Conservation (phyloP, 2,888 invertebrate genomes). For the Hartigia nigra region DNA sequence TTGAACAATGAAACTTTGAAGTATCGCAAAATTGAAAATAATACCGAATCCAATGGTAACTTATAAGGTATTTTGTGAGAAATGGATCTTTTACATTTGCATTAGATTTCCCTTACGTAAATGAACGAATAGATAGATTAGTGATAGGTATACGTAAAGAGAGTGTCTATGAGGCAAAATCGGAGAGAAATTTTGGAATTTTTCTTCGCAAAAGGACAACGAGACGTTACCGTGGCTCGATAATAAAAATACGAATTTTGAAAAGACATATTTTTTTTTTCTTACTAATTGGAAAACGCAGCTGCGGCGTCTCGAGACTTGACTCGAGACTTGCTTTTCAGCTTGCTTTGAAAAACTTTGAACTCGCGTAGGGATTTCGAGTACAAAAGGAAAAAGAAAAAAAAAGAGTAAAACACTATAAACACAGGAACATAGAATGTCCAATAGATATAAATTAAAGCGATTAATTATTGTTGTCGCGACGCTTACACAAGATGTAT, state of each 20-base stretch:
- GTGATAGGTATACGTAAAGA: neutral
- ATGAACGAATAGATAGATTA: neutral
- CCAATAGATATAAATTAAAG: neutral
- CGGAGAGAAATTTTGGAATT: neutral
- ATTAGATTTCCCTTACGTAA: neutral
- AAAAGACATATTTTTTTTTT: neutral
- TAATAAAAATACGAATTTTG: neutral
- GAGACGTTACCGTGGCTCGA: neutral
- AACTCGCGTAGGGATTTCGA: neutral
- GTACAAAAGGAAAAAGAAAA: constrained; percentile 10
- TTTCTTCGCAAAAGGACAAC: neutral
- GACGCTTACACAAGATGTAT: constrained; percentile 16
- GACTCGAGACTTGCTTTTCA: constrained; percentile 15
- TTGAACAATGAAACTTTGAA: neutral
- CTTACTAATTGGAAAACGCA: neutral
- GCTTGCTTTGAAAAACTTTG: constrained; percentile 3
- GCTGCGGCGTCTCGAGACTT: neutral
- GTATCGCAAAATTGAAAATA: neutral
- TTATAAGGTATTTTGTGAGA: neutral
- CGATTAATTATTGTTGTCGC: constrained; percentile 28
- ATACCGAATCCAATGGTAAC: neutral
- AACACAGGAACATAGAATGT: neutral
- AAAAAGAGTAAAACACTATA: constrained; percentile 10
- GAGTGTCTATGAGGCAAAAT: neutral
- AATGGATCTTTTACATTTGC: neutral